Conservation (phyloP, 2,797 vertebrate genomes). For the Telmatherina bonti region DNA sequence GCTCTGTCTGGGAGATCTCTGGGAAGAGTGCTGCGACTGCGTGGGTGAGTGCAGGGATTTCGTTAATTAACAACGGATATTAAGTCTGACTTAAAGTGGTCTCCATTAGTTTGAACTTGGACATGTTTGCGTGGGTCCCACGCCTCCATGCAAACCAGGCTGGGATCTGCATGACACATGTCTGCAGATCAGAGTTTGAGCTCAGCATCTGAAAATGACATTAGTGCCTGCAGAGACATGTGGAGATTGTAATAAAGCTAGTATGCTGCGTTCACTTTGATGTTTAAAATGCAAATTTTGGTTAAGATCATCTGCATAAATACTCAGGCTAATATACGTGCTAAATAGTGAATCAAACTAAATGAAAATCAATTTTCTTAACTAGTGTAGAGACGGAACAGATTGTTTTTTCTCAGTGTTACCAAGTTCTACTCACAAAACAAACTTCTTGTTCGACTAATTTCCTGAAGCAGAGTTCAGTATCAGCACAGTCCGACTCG, state of each 20-base stretch:
- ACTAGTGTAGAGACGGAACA: not conserved
- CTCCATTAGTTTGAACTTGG: conserved; percentile 7
- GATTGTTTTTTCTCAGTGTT: no score
- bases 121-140: not conserved
- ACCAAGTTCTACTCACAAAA: no score
- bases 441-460: no score
- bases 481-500: no score
- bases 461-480: no score
- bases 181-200: not conserved
- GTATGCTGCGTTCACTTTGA: not conserved
- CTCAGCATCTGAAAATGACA: not conserved
- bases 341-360: not conserved
- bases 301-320: not conserved
- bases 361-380: not conserved
- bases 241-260: not conserved
- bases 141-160: not conserved
- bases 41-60: conserved; percentile 88
- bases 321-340: not conserved
- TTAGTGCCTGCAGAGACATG: conserved; percentile 7
- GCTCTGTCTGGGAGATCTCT: conserved; percentile 95
- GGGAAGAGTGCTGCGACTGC: conserved; percentile 99
- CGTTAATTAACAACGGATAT: conserved; percentile 1
- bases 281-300: not conserved
- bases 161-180: not conserved
- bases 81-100: conserved; percentile 26